Conservation (phyloP, 2,888 invertebrate genomes). For the Andrena fulva region DNA sequence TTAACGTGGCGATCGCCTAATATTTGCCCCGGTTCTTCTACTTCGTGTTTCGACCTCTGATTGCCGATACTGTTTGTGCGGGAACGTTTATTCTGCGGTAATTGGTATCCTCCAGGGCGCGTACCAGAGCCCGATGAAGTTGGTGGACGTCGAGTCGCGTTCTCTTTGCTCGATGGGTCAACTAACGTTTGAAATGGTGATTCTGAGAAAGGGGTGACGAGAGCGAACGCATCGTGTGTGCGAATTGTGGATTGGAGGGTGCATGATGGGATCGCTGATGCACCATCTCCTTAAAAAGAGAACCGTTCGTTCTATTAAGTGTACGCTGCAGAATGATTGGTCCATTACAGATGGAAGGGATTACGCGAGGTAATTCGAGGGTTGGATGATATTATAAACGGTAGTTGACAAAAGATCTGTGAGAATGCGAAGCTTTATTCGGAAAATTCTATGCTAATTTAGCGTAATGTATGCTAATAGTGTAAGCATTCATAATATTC, state of each 20-base stretch:
- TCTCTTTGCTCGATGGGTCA: conserved; percentile 18
- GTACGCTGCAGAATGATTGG: no score
- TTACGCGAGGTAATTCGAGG: no score
- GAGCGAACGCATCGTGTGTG: not conserved
- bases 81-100: conserved; percentile 59
- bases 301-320: no score
- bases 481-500: no score
- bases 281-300: no score
- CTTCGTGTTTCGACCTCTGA: conserved; percentile 54
- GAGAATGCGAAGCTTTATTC: no score
- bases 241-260: not conserved
- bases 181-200: not conserved
- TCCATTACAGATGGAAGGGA: no score
- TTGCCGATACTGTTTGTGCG: conserved; percentile 61
- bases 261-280: no score
- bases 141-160: conserved; percentile 8
- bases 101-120: conserved; percentile 45
- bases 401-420: no score
- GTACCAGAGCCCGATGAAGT: conserved; percentile 29
- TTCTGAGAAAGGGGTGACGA: not conserved
- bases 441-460: no score
- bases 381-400: no score
- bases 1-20: conserved; percentile 57
- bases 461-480: no score
- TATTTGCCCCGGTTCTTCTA: conserved; percentile 60